Evolutionary conservation across 2,797 vertebrate genomes (phyloP), one percentile per base, ranked within the genome.

Genomic region (Sphaeramia orbicularis): DNA sequence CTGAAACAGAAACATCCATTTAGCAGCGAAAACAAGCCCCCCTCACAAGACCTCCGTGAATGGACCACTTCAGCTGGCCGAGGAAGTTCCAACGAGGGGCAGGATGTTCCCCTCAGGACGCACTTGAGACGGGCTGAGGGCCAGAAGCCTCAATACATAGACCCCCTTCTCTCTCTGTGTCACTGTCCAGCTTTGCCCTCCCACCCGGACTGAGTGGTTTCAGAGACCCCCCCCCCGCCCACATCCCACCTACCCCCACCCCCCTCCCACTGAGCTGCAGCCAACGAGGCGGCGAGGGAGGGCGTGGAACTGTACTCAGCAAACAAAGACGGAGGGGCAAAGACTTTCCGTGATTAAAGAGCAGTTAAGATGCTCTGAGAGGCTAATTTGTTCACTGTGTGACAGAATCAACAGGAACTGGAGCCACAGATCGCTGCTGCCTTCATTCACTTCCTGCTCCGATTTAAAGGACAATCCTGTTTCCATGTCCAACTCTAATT

Each of bases 81-180:
- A 91, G 91, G 90, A 93, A 91, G 90, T 88, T 85, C 87, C 87
- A 86, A 54, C 51, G 75, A 83, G 84, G 84, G 83, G 83, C 91
- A 93, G 91, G 91, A 94, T 92, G 89, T 90, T 93, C 89, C 85
- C 89, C 90, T 91, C 90, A 89, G 87, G 84, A 89, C 82, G 71
- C 87, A 86, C 91, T 93, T 80, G 70, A 92, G 89, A 83, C 85
- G 79, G 90, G 88, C 82, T 21, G 60, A 67, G 80, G 75, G 86
- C 90, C 81, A 89, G 64, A 65, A 76, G 78, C 77, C 62, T 78
- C 61, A 74, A 83, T 66, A 82, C 87, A 89, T 61, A 86, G 86
- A 74, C 68, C 78, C 58, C n/a, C n/a, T 70, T 61, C 74, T 80
- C 61, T 43, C 82, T 51, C 72, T 71, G 78, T 63, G 65, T 78